A percentile compares a stretch with the other conserved stretches of the same genome.
phyloP scores from a whole-genome alignment of 2,888 invertebrate genomes.

The Orthonevra nobilis region DNA sequence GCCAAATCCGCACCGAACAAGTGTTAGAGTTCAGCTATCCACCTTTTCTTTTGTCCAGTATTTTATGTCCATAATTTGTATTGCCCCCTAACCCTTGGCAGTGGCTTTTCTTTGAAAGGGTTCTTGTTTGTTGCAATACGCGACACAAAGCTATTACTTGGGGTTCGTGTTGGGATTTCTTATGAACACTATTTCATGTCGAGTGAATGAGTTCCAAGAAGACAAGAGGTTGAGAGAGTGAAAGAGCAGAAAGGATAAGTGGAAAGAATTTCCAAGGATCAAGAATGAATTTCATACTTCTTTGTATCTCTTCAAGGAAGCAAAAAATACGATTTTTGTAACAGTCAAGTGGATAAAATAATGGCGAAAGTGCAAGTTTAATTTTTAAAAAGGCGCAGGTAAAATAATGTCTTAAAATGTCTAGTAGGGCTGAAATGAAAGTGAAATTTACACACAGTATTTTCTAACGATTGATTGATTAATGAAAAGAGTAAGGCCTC shows the following conservation, averaged over 20 bases:
- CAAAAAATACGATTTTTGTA: too few relatives aligned
- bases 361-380: too few relatives aligned
- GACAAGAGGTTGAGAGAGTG: background rate
- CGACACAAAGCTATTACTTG: slow-evolving; percentile 29
- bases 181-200: slow-evolving; percentile 14
- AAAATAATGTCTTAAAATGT: too few relatives aligned
- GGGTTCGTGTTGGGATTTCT: slow-evolving; percentile 21
- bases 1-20: slow-evolving; percentile 24
- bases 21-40: background rate
- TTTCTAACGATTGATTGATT: too few relatives aligned
- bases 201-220: background rate
- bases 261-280: slow-evolving; percentile 17
- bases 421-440: too few relatives aligned
- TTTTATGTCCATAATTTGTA: slow-evolving; percentile 9
- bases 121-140: slow-evolving; percentile 1
- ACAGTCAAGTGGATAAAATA: too few relatives aligned
- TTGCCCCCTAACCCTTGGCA: background rate
- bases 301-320: too few relatives aligned
- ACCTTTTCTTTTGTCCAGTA: background rate
- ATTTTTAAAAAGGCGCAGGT: too few relatives aligned
- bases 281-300: too few relatives aligned
- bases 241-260: background rate
- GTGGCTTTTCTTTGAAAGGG: background rate
- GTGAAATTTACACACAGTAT: too few relatives aligned
- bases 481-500: too few relatives aligned